Conservation (phyloP, 23 tunicate genomes). For the Botrylloides violaceus region DNA sequence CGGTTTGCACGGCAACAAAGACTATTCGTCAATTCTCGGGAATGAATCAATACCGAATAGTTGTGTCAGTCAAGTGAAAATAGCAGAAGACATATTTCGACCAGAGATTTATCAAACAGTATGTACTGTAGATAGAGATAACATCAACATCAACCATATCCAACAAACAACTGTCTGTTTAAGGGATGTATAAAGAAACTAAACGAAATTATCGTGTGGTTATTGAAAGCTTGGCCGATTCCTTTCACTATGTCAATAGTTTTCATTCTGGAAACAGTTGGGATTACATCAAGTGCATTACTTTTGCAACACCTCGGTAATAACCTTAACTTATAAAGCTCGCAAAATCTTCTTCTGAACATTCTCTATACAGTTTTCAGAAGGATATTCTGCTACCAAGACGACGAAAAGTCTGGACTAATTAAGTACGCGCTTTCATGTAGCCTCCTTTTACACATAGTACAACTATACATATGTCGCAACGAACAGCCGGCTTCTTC, state of each 20-base stretch:
- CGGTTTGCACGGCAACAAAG: conserved; percentile 36
- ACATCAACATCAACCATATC: neutral
- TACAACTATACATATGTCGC: too few species aligned
- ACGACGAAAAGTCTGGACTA: neutral
- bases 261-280: conserved; percentile 31
- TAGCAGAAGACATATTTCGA: conserved; percentile 22
- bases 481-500: too few species aligned
- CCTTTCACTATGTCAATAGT: conserved; percentile 40
- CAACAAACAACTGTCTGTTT: neutral
- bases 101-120: conserved; percentile 38
- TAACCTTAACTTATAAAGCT: conserved; percentile 1
- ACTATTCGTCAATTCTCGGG: conserved; percentile 18
- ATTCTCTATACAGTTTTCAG: neutral
- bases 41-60: conserved; percentile 26
- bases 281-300: conserved; percentile 21
- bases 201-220: conserved; percentile 24
- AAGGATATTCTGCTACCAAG: neutral
- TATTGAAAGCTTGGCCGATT: conserved; percentile 50
- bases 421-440: neutral
- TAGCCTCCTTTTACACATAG: too few species aligned
- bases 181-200: conserved; percentile 66
- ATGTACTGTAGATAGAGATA: neutral
- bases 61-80: conserved; percentile 25
- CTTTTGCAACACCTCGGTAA: conserved; percentile 57
- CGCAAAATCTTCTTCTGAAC: neutral